Percentiles rank a stretch among this genome's conserved stretches.
Evolutionary conservation across 2,888 invertebrate genomes (phyloP).

Genomic region (Lasioglossum villosulum): DNA sequence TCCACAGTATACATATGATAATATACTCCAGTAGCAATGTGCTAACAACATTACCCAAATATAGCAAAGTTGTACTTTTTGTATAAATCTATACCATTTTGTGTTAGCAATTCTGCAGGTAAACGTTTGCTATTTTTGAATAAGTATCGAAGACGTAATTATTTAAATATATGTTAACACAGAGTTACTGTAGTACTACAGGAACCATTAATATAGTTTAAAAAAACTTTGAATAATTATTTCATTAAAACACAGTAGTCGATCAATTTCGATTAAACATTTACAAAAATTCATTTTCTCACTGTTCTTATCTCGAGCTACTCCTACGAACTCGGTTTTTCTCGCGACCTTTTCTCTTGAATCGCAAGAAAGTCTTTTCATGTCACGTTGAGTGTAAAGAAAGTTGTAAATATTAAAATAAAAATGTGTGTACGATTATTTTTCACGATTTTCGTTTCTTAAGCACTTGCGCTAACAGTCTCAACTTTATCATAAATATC

Average conservation of each 20-base stretch:
- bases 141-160: conserved; percentile 3
- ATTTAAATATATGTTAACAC: conserved; percentile 5
- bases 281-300: conserved; percentile 27
- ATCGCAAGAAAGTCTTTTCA: not conserved
- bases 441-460: conserved; percentile 11
- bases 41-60: conserved; percentile 11
- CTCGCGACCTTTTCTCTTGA: not conserved
- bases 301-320: not conserved
- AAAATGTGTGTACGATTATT: conserved; percentile 5
- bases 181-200: conserved; percentile 20
- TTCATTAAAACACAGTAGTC: not conserved
- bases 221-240: not conserved
- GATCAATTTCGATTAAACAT: conserved; percentile 30
- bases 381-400: not conserved
- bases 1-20: not conserved
- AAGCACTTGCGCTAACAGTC: conserved; percentile 11
- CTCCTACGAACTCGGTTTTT: not conserved
- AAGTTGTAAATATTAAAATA: conserved; percentile 35
- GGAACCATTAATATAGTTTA: conserved; percentile 11
- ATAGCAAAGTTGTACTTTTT: not conserved
- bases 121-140: not conserved
- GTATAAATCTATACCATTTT: conserved; percentile 1
- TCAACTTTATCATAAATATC: conserved; percentile 13
- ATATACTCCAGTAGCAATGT: conserved; percentile 5
- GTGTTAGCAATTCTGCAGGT: not conserved